Evolutionary conservation across 37 sponge, comb jelly and placozoan species (phyloP), one percentile per base, ranked within the genome.

Genomic region (Spongia lamella): DNA sequence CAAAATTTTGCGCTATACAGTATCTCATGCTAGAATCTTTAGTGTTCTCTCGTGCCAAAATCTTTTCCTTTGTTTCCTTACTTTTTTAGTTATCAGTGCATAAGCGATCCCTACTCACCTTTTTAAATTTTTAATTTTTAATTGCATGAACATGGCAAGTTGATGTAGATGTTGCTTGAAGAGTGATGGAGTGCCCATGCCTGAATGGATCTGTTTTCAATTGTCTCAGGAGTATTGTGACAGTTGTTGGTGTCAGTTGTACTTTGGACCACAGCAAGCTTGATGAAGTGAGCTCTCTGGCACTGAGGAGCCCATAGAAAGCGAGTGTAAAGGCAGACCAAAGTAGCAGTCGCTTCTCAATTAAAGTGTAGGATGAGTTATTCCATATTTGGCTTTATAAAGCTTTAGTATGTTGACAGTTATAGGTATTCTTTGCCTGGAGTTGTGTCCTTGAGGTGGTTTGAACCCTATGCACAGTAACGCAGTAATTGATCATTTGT

Each of bases 391-490:
- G 35, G 32, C 7, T 26, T 63, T 63, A n/a, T 65, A 38, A 5
- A 32, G 4, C 33, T 33, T 26, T 27, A 63, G 33, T 6, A 63
- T 26, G 26, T 26, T 20, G 32, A 63, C 27, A 15, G 65, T 63
- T 16, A 63, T 63, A 19, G 65, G 65, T 31, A 63, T 5, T 6
- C 65, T 3, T 7, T 43, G 5, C 47, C 47, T 9, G 47, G 47
- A 43, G 47, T 5, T 74, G 29, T 27, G 38, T 27, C 32, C 35
- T 21, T 79, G 80, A 22, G 16, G 16, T 47, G 70, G 56, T 36
- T 25, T 50, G 50, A 64, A 16, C 16, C 71, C 80, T 61, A 61
- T 56, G 24, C 70, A 56, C 15, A 55, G 71, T 21, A 79, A 19
- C 16, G 29, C 39, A 79, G 70, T 17, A 29, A 17, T 16, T n/a